A percentile compares a stretch with the other conserved stretches of the same genome.
Conservation (phyloP, 2,888 invertebrate species). For the Phania funesta region DNA sequence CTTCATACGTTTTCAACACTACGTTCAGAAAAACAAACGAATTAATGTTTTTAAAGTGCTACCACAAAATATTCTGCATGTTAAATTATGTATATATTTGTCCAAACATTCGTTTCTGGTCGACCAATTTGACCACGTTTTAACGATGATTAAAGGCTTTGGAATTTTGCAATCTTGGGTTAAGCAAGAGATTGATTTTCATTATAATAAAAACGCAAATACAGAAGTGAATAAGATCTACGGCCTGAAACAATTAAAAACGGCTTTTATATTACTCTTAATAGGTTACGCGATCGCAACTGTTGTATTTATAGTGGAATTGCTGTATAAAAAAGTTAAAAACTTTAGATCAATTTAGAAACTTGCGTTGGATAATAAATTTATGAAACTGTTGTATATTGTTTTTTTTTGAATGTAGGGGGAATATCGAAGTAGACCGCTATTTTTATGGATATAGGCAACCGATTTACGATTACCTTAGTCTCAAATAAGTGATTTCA, state of each 20-base stretch:
- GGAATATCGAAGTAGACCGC: too few species aligned
- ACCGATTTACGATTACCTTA: too few species aligned
- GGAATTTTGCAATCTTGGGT: constrained; percentile 65
- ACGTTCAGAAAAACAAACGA: constrained; percentile 12
- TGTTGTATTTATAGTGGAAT: constrained; percentile 58
- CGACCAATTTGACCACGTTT: constrained; percentile 50
- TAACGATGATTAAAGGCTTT: constrained; percentile 45
- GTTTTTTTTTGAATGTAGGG: too few species aligned
- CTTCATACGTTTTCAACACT: constrained; percentile 50
- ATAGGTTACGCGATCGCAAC: constrained; percentile 7
- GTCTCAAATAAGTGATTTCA: too few species aligned
- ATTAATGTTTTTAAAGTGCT: constrained; percentile 51
- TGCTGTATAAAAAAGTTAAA: constrained; percentile 57
- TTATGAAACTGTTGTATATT: too few species aligned
- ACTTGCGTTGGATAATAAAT: too few species aligned
- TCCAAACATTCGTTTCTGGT: constrained; percentile 67
- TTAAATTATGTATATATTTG: constrained; percentile 66
- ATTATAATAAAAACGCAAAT: constrained; percentile 1
- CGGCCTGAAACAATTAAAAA: constrained; percentile 29
- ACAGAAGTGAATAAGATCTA: background rate
- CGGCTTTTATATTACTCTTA: constrained; percentile 11
- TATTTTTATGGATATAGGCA: too few species aligned
- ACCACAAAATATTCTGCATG: constrained; percentile 56
- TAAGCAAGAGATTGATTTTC: constrained; percentile 19
- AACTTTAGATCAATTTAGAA: background rate